Base-by-base conservation (phyloP, 2,888 invertebrate genomes). In the Orthosia gracilis region DNA sequence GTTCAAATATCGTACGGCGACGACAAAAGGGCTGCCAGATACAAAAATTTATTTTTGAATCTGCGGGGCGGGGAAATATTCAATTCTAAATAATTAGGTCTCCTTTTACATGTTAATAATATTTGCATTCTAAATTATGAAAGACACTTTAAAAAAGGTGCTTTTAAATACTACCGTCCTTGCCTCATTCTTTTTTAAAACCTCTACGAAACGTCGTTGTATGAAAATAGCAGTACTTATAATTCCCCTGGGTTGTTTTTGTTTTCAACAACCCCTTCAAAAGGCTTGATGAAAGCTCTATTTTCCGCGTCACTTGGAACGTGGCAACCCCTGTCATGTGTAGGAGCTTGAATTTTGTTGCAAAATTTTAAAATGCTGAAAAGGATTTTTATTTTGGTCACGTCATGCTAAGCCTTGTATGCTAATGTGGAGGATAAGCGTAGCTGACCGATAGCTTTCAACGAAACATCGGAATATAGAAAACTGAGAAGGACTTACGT, bases 361-460 rank as follows among this genome's bases (percentile, higher is more conserved):
- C 65, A 31, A 81, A 84, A 81, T 84, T 80, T 80, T 81, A 81
- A 81, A 81, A 84, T 71, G 57, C 68, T 54, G 65, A 52, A 61
- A 62, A 47, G 64, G 68, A 71, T 81, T 84, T 81, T 81, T 67
- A 75, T 81, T 81, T 81, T 76, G 23, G 76, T 81, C 85, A 81
- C 85, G 85, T 76, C 68, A 81, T 23, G 50, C 21, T 68, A 66
- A 75, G 62, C 76, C 64, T 69, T 70, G 64, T 81, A 84, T 84
- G 82, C 76, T 81, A 81, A 84, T 84, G 63, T 52, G 47, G 23
- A 59, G 23, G 59, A 71, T 81, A 76, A 61, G 57, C 68, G 15
- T 49, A 58, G 26, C 31, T 63, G 54, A 31, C 80, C 66, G 58
- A 78, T 52, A 62, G 62, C 40, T 66, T 71, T 52, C 26, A 49